Evolutionary conservation across 2,797 vertebrate genomes (phyloP).

Genomic region (Sebastes itinus): DNA sequence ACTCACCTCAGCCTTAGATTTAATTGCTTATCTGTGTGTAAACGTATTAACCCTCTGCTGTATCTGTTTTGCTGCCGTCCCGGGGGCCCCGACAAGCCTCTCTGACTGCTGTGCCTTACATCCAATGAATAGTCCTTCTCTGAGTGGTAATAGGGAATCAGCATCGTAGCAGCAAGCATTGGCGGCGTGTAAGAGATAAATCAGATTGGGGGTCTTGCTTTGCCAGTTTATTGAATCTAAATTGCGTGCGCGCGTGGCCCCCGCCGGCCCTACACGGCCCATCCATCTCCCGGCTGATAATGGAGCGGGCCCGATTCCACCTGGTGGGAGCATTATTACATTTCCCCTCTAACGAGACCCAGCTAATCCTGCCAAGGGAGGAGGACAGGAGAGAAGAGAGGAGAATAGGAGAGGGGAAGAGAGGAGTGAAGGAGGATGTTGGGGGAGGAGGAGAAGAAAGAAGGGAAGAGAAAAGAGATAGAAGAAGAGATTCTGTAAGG

Average conservation of each 20-base stretch:
- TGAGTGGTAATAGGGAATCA: slow-evolving; percentile 88
- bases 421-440: slow-evolving; percentile 35
- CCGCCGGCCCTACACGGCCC: slow-evolving; percentile 90
- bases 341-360: slow-evolving; percentile 95
- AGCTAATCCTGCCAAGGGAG: slow-evolving; percentile 95
- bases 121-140: slow-evolving; percentile 91
- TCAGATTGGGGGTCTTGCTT: slow-evolving; percentile 91
- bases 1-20: slow-evolving; percentile 80
- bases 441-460: slow-evolving; percentile 27
- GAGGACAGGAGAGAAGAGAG: slow-evolving; percentile 80
- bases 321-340: slow-evolving; percentile 99
- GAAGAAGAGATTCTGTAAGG: slow-evolving; percentile 42
- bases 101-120: slow-evolving; percentile 80
- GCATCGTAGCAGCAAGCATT: slow-evolving; percentile 79
- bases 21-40: slow-evolving; percentile 83
- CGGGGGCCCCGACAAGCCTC: slow-evolving; percentile 73
- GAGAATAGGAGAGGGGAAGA: slow-evolving; percentile 35
- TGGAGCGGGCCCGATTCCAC: slow-evolving; percentile 94
- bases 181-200: slow-evolving; percentile 91
- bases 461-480: slow-evolving; percentile 27
- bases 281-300: slow-evolving; percentile 98
- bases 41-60: slow-evolving; percentile 79
- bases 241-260: slow-evolving; percentile 90
- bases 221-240: slow-evolving; percentile 98
- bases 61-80: slow-evolving; percentile 77